Percentiles rank a stretch among this genome's conserved stretches.
Evolutionary conservation across 2,888 invertebrate species (phyloP).

Genomic region (Lamellibrachia columna): DNA sequence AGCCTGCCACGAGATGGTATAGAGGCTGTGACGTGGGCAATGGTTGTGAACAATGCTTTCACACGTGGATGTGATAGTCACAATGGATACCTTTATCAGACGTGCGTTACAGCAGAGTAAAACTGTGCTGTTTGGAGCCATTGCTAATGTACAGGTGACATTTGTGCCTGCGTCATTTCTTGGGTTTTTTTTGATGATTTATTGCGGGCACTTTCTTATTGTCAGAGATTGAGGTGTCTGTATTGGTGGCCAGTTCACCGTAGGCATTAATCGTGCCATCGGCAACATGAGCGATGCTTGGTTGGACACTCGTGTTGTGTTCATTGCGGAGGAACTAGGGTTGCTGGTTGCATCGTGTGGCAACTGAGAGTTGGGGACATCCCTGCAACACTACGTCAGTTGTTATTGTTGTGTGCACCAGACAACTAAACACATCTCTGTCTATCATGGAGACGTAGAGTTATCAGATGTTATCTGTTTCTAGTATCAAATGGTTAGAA

Average conservation of each 20-base stretch:
- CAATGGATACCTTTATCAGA: too few species aligned
- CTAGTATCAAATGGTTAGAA: too few species aligned
- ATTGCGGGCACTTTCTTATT: background rate
- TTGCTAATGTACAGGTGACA: background rate
- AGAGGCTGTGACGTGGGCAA: background rate
- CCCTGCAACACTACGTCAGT: background rate
- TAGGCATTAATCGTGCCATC: too few species aligned
- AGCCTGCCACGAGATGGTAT: background rate
- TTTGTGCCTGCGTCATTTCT: background rate
- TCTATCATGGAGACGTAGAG: background rate
- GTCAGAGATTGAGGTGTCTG: background rate
- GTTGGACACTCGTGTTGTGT: background rate
- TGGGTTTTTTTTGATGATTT: background rate
- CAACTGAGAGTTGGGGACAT: background rate
- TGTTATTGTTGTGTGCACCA: background rate
- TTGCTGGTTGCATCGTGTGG: background rate
- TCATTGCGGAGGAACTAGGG: background rate
- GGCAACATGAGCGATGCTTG: background rate
- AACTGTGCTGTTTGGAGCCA: background rate
- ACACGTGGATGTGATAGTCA: too few species aligned
- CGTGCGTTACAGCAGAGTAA: too few species aligned
- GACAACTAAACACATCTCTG: background rate
- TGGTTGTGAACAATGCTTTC: background rate
- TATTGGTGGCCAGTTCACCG: background rate
- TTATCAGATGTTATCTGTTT: too few species aligned